phyloP scores from a whole-genome alignment of 2,797 vertebrate species.

The Borostomias antarcticus region DNA sequence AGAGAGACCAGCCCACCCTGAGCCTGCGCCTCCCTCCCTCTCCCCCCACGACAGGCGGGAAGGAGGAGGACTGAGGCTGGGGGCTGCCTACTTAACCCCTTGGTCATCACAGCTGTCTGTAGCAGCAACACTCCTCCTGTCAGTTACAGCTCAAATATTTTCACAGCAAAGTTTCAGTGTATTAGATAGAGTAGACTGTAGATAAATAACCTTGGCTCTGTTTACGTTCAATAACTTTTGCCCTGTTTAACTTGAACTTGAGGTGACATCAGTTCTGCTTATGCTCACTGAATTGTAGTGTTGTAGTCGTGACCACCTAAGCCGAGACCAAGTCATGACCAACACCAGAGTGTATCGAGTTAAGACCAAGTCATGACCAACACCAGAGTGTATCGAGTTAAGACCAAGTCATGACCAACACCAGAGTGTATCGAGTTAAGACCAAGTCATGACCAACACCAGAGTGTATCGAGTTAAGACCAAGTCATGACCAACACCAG shows the following conservation, averaged over 20 bases:
- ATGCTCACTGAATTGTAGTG: background rate
- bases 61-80: background rate
- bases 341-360: too few species aligned
- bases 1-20: constrained; percentile 56
- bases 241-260: background rate
- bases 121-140: background rate
- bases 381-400: too few species aligned
- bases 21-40: constrained; percentile 40
- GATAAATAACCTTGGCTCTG: background rate
- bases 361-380: too few species aligned
- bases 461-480: too few species aligned
- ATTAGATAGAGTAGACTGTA: background rate
- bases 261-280: background rate
- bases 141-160: constrained; percentile 4
- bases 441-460: too few species aligned
- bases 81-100: constrained; percentile 33
- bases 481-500: too few species aligned
- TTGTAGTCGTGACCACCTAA: too few species aligned
- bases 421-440: too few species aligned
- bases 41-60: constrained; percentile 12
- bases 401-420: too few species aligned
- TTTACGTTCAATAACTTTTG: background rate
- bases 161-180: background rate
- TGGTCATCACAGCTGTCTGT: constrained; percentile 27
- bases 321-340: too few species aligned